These are phyloP conservation scores for Otolemur crassicaudatus DNA, from an alignment of 2,797 vertebrate species.

Conservation along the genomic window DNA sequence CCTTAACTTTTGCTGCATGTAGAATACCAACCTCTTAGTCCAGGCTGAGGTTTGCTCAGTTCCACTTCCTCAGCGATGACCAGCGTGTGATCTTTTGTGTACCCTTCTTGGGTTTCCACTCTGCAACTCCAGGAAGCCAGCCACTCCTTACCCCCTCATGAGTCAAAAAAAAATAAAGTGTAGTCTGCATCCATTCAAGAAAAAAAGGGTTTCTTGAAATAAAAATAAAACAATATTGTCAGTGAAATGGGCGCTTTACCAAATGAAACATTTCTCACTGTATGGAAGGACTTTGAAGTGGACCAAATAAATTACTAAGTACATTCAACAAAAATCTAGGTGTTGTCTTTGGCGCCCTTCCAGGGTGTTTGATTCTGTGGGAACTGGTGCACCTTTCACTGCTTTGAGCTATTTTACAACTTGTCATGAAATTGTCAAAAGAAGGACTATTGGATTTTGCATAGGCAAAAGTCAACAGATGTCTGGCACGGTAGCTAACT, in stretches of 20 bases:
- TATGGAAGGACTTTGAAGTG: background rate
- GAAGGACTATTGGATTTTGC: too few relatives aligned
- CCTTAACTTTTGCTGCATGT: background rate
- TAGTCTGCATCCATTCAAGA: background rate
- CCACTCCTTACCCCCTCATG: too few relatives aligned
- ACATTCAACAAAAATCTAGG: background rate
- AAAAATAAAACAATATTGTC: slow-evolving; percentile 46
- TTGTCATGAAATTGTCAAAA: background rate
- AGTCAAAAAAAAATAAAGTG: background rate
- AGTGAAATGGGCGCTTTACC: background rate
- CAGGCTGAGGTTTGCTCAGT: background rate
- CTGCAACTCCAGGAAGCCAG: background rate
- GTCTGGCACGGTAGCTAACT: background rate
- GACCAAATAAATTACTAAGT: background rate
- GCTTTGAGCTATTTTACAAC: background rate
- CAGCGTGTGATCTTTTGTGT: background rate
- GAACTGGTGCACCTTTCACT: background rate
- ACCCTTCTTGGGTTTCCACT: background rate
- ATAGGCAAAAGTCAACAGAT: too few relatives aligned
- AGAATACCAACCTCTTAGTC: background rate
- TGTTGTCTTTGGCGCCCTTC: background rate
- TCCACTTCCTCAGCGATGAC: background rate
- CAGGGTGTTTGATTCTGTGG: background rate
- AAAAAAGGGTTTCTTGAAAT: background rate
- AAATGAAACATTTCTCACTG: slow-evolving; percentile 46